Base-by-base conservation (phyloP, 2,113 vertebrate genomes). In the Pan paniscus region DNA sequence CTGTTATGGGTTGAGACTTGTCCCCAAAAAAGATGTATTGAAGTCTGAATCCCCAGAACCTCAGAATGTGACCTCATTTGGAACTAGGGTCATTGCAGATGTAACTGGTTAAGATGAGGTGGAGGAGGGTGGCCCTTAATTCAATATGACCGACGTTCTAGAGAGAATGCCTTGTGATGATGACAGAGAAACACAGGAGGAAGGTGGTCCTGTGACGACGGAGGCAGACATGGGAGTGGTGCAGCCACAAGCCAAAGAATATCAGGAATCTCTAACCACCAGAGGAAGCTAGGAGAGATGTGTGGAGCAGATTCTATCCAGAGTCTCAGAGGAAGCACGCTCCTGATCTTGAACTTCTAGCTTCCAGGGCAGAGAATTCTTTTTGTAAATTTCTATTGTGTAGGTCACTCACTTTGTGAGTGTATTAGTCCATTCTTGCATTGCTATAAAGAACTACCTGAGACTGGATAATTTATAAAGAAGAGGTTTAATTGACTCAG, bases 91-190 rank as follows among this genome's bases (percentile, higher is more conserved):
- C 32, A 27, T 25, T n/a, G 55, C 14, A 17, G n/a, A 30, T 10
- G 12, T 88, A 2, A 82, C 48, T 11, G 48, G 35, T 20, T 73
- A 27, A 70, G 38, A 43, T 52, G 40, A 72, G 43, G 27, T n/a
- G 43, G 73, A 35, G 30, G 0, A 14, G 46, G 25, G 4, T 40
- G 50, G 73, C 40, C 32, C 43, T 27, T 22, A n/a, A 10, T 83
- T 32, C 40, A 40, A 2, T 40, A 57, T 35, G 40, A 25, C 8
- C 27, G 50, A 70, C 13, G 2, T 6, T 64, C 61, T 32, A 50
- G 10, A 17, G 64, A 64, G n/a, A 64, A 38, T 0, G 0, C 27
- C 27, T 0, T 0, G 87, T 1, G 64, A n/a, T n/a, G 61, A 64
- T 32, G n/a, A 35, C 11, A 30, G 76, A 40, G 64, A 14, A 32